These are phyloP conservation scores for Megalopta genalis DNA, from an alignment of 1,140 invertebrate species.

Conservation along the genomic window DNA sequence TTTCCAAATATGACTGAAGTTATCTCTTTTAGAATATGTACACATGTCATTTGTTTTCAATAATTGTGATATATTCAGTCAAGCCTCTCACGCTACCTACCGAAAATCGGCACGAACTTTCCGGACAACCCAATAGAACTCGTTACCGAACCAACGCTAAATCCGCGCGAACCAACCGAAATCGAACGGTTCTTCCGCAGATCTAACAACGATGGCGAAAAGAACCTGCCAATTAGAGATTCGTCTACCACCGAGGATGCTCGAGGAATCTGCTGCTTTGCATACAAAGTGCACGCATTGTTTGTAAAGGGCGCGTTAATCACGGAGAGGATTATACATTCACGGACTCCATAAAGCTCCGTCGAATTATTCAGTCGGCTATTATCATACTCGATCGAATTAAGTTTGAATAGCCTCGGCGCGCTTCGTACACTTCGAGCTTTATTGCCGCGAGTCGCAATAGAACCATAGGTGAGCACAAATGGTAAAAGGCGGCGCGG, in stretches of 20 bases:
- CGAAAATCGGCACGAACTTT: too few species aligned
- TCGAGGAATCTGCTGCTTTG: background rate
- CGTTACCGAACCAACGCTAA: background rate
- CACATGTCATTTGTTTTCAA: too few species aligned
- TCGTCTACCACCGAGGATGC: background rate
- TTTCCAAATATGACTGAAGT: too few species aligned
- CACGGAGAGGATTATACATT: background rate
- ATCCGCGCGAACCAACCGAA: too few species aligned
- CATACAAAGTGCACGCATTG: background rate
- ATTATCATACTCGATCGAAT: constrained; percentile 19
- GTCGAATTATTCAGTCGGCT: background rate
- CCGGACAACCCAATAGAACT: too few species aligned
- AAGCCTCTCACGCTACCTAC: too few species aligned
- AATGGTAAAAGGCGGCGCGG: constrained; percentile 13
- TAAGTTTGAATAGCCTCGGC: background rate
- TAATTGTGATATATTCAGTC: too few species aligned
- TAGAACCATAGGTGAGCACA: background rate
- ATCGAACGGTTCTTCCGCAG: background rate
- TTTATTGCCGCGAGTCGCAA: constrained; percentile 20
- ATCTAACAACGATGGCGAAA: background rate
- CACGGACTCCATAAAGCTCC: background rate
- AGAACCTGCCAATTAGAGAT: background rate
- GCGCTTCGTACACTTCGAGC: background rate
- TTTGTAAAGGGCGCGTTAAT: background rate
- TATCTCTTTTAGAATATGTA: too few species aligned